These are phyloP conservation scores for Hedya salicella DNA, from an alignment of 2,888 invertebrate genomes.

Conservation along the genomic window DNA sequence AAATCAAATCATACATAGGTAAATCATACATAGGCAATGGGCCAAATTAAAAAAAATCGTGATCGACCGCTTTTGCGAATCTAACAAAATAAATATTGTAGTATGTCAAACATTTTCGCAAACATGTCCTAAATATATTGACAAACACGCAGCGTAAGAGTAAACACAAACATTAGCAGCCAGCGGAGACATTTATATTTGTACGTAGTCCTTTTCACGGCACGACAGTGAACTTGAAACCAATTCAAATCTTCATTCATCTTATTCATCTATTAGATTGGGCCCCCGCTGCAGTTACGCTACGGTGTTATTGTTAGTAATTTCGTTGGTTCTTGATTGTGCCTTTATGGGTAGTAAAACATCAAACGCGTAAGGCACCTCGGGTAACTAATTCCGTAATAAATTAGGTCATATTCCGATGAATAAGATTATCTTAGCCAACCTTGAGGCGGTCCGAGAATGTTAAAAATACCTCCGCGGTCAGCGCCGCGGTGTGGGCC, in stretches of 20 bases:
- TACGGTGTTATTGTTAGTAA: slow-evolving; percentile 16
- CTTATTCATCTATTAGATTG: slow-evolving; percentile 34
- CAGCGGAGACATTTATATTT: slow-evolving; percentile 15
- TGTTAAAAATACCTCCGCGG: slow-evolving; percentile 83
- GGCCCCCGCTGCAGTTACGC: slow-evolving; percentile 12
- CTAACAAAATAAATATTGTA: neutral
- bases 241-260: slow-evolving; percentile 37
- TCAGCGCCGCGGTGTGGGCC: slow-evolving; percentile 64
- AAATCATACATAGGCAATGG: too few species aligned
- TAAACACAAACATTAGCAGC: slow-evolving; percentile 40
- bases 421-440: slow-evolving; percentile 81
- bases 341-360: slow-evolving; percentile 35
- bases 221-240: slow-evolving; percentile 50
- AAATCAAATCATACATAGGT: too few species aligned
- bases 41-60: too few species aligned
- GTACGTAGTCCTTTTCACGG: slow-evolving; percentile 23
- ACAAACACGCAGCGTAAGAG: slow-evolving; percentile 48
- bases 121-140: slow-evolving; percentile 40
- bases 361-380: slow-evolving; percentile 37
- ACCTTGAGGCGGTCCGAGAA: slow-evolving; percentile 84
- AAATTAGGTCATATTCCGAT: slow-evolving; percentile 83
- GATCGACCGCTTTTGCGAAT: too few species aligned
- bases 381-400: slow-evolving; percentile 56
- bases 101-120: slow-evolving; percentile 31
- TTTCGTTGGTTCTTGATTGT: neutral